phyloP scores from a whole-genome alignment of 2,113 vertebrate genomes.

The Electrona antarctica region DNA sequence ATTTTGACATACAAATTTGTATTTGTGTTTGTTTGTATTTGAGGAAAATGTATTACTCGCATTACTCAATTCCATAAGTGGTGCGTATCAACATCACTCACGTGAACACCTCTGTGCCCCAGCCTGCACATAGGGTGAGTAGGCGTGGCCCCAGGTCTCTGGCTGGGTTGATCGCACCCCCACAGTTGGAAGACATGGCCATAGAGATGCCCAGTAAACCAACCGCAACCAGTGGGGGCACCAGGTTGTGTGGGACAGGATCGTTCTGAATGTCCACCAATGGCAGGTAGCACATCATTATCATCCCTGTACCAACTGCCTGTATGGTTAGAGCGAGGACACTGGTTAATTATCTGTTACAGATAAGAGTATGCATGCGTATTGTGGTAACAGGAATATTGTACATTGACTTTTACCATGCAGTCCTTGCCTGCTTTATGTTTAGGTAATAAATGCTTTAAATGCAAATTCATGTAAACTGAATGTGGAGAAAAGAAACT shows the following conservation, averaged over 20 bases:
- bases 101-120: slow-evolving; percentile 74
- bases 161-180: slow-evolving; percentile 75
- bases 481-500: too few relatives aligned
- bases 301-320: slow-evolving; percentile 63
- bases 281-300: slow-evolving; percentile 57
- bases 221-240: slow-evolving; percentile 46
- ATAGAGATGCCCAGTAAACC: slow-evolving; percentile 56
- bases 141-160: slow-evolving; percentile 76
- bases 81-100: slow-evolving; percentile 12
- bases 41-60: too few relatives aligned
- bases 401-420: too few relatives aligned
- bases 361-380: too few relatives aligned
- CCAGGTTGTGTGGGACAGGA: slow-evolving; percentile 50
- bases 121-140: slow-evolving; percentile 76
- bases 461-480: too few relatives aligned
- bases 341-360: too few relatives aligned
- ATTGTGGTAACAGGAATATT: too few relatives aligned
- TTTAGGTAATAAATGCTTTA: too few relatives aligned
- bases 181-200: slow-evolving; percentile 67
- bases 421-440: too few relatives aligned
- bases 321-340: slow-evolving; percentile 16
- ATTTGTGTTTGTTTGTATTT: too few relatives aligned
- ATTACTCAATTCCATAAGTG: too few relatives aligned
- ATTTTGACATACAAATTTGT: too few relatives aligned
- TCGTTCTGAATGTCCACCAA: slow-evolving; percentile 62